Percentiles rank a stretch among this genome's conserved stretches.
phyloP scores from a whole-genome alignment of 2,113 vertebrate genomes.

The Leucopsar rothschildi region DNA sequence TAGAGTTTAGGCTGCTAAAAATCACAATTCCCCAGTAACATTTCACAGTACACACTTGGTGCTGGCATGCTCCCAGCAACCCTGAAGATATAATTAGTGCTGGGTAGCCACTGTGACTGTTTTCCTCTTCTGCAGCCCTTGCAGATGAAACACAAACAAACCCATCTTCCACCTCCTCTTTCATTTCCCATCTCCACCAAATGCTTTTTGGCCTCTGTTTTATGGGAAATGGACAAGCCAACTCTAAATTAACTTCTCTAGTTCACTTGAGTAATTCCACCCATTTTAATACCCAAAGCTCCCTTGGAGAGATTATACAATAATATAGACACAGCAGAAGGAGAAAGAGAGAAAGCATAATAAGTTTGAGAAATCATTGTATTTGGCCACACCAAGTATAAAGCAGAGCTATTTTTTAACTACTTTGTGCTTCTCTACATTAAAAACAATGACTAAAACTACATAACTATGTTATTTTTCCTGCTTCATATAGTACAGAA shows the following conservation, averaged over 20 bases:
- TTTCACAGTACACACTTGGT: not conserved
- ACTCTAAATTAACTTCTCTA: not conserved
- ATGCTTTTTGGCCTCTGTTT: not conserved
- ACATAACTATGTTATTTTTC: not conserved
- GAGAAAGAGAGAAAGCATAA: not conserved
- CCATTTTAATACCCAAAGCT: not conserved
- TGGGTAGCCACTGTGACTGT: slow-evolving; percentile 43
- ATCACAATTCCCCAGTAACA: slow-evolving; percentile 26
- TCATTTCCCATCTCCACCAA: not conserved
- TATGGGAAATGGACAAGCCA: not conserved
- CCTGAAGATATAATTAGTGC: slow-evolving; percentile 59
- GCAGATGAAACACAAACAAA: slow-evolving; percentile 48
- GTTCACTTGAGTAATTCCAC: not conserved
- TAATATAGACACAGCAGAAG: not conserved
- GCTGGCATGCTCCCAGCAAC: slow-evolving; percentile 28
- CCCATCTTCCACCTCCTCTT: not conserved
- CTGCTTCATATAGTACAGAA: not conserved
- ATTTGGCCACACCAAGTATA: not conserved
- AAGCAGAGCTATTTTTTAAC: not conserved
- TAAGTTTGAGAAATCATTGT: not conserved
- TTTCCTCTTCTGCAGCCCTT: slow-evolving; percentile 17
- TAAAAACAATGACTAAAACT: not conserved
- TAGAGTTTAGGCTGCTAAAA: slow-evolving; percentile 16
- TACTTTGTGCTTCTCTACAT: not conserved
- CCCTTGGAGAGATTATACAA: not conserved